Evolutionary conservation across 2,797 vertebrate species (phyloP).

Genomic region (Onychomys torridus): DNA sequence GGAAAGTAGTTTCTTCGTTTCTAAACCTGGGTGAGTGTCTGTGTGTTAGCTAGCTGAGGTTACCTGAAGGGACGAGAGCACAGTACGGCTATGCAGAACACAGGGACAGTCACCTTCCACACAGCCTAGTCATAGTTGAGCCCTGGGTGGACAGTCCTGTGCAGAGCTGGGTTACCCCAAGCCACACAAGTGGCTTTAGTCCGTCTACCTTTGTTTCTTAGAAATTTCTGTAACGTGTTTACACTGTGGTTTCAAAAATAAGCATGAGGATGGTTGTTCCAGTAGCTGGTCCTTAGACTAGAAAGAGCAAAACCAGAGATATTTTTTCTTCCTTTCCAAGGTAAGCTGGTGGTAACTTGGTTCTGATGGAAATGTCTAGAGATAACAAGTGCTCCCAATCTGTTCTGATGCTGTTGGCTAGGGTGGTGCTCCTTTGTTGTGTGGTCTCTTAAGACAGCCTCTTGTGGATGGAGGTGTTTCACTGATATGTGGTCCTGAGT

Average conservation of each 20-base stretch:
- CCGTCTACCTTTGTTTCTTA: not conserved
- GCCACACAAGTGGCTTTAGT: fast-evolving
- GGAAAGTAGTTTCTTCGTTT: not conserved
- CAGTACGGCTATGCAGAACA: not conserved
- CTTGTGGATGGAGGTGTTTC: not conserved
- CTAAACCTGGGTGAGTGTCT: not conserved
- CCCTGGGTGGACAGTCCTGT: not conserved
- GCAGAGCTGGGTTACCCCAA: fast-evolving
- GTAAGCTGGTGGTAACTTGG: not conserved
- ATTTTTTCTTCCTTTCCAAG: not conserved
- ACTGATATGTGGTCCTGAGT: not conserved
- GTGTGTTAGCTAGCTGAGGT: not conserved
- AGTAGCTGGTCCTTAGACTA: not conserved
- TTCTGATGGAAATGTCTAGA: not conserved
- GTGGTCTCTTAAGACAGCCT: not conserved
- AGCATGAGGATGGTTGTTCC: too few species aligned
- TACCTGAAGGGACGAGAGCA: not conserved
- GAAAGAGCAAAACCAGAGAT: not conserved
- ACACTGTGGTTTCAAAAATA: not conserved
- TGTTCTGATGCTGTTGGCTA: not conserved
- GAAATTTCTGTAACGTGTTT: not conserved
- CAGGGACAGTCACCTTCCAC: not conserved
- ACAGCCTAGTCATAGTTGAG: not conserved
- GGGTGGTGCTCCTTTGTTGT: not conserved
- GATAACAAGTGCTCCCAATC: not conserved